Conservation (phyloP, 2,797 vertebrate species). For the Erpetoichthys calabaricus region DNA sequence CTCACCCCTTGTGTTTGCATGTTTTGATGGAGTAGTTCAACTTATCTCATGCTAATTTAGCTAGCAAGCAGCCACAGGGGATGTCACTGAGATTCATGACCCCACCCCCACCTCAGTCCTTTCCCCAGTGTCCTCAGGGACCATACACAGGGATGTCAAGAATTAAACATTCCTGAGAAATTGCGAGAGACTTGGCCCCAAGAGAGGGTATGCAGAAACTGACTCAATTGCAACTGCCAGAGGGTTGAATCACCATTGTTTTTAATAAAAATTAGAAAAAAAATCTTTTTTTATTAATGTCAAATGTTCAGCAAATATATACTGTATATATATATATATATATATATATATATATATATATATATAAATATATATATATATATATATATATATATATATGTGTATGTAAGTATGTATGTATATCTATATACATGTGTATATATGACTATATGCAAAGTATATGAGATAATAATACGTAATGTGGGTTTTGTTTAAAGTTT, state of each 20-base stretch:
- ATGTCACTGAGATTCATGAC: constrained; percentile 75
- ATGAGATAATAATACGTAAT: no score
- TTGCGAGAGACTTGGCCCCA: constrained; percentile 71
- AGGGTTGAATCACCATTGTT: constrained; percentile 60
- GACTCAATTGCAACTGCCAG: constrained; percentile 59
- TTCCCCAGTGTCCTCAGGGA: constrained; percentile 36
- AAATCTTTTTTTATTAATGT: no score
- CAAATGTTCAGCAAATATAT: no score
- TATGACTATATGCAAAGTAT: no score
- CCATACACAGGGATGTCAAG: constrained; percentile 61
- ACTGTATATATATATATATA: no score
- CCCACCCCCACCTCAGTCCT: constrained; percentile 50
- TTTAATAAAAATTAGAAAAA: no score
- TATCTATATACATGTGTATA: no score
- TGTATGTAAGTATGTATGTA: no score
- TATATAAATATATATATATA: no score
- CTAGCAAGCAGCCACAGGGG: constrained; percentile 93
- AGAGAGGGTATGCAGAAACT: constrained; percentile 56
- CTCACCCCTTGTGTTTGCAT: constrained; percentile 55
- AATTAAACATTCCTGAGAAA: constrained; percentile 98
- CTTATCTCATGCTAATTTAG: constrained; percentile 98
- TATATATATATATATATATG: no score
- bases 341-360: no score
- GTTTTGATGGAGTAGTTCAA: constrained; percentile 54
- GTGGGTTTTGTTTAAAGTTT: no score